Base-by-base conservation (phyloP, 1,140 invertebrate genomes). In the Drosophila biarmipes region DNA sequence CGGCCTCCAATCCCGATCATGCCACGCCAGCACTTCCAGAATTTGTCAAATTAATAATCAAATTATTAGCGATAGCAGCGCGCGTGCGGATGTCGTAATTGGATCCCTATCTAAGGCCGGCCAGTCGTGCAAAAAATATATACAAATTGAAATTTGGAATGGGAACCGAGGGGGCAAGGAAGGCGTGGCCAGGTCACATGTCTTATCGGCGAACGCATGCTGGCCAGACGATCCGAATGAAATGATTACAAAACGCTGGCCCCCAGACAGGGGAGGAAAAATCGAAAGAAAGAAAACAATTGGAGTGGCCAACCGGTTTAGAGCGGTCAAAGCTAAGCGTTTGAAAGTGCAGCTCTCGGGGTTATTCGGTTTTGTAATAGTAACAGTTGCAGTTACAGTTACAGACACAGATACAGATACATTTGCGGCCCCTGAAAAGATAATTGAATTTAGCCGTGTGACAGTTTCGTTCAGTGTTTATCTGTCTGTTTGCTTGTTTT, bases 401-500 rank as follows among this genome's bases (percentile, higher is more conserved):
- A 61, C 52, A 61, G 24, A 40, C 40, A 58, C 46, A 58, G 29
- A 58, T 52, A 34, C 46, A 58, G 29, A 15, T 53, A 43, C 55
- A 59, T 68, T 27, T 62, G 31, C 59, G 48, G 29, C 27, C 29
- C 38, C 38, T 34, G 29, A 46, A 38, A 24, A 48, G 19, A 58
- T 66, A 79, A 71, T 77, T 77, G 24, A 72, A 86, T 78, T 87
- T 34, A 49, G 43, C 24, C 40, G 57, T 55, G 43, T 42, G 42
- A 68, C 34, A 34, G 21, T 58, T 74, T 43, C 51, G 48, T 27
- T 56, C 31, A 43, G 40, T 66, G 46, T 86, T 86, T 86, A 85
- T 87, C 72, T 86, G 69, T 87, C 72, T 63, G 43, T 69, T 80
- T 71, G 69, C 49, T 53, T 61, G 49, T 72, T 79, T 58, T 68